A percentile compares a stretch with the other conserved stretches of the same genome.
Evolutionary conservation across 2,888 invertebrate genomes (phyloP).

Genomic region (Conchocele bisecta): DNA sequence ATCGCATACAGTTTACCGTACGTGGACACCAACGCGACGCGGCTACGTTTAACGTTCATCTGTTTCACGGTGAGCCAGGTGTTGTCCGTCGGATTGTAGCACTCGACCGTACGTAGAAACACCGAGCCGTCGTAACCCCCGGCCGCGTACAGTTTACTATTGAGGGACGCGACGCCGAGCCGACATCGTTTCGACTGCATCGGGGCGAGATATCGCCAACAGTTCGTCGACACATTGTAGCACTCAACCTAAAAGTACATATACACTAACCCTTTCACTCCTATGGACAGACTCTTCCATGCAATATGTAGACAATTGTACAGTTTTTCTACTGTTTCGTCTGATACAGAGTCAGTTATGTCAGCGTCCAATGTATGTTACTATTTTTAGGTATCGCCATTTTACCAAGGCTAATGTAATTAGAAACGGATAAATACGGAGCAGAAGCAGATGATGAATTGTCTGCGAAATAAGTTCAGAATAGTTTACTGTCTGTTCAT

Average conservation of each 20-base stretch:
- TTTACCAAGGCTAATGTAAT: no score
- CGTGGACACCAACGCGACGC: conserved; percentile 92
- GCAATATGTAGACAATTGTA: no score
- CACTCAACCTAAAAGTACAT: conserved; percentile 86
- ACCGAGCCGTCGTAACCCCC: conserved; percentile 91
- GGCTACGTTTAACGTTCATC: conserved; percentile 92
- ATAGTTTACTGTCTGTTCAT: no score
- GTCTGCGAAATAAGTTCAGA: no score
- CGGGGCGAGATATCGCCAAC: conserved; percentile 89
- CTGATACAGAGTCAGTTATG: no score
- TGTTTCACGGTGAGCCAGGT: conserved; percentile 90
- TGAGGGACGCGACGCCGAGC: conserved; percentile 91
- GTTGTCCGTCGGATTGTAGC: conserved; percentile 89
- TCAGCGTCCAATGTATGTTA: no score
- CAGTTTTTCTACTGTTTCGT: no score
- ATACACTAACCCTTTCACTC: no score
- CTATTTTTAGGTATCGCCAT: no score
- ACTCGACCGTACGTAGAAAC: conserved; percentile 92
- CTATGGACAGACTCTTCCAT: no score
- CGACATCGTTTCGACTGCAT: conserved; percentile 93
- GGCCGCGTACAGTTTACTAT: conserved; percentile 89
- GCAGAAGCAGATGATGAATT: no score
- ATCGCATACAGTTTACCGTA: conserved; percentile 89
- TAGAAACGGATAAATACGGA: no score
- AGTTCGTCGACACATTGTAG: conserved; percentile 89